Evolutionary conservation across 1,140 invertebrate species (phyloP).

Genomic region (Elymnias hypermnestra): DNA sequence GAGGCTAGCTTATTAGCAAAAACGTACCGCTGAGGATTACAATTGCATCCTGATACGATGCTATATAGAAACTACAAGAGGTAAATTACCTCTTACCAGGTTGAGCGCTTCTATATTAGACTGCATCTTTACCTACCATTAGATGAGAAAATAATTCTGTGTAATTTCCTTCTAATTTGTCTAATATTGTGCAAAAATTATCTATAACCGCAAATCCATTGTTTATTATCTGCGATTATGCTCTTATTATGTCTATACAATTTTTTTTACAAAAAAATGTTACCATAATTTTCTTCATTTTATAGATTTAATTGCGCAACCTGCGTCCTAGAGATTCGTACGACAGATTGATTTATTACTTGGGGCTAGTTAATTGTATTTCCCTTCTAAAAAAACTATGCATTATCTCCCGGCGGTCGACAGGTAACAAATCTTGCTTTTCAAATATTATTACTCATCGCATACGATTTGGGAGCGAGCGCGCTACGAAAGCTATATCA

Average conservation of each 20-base stretch:
- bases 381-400: slow-evolving; percentile 58
- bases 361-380: slow-evolving; percentile 60
- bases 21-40: too few relatives aligned
- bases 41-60: too few relatives aligned
- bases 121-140: too few relatives aligned
- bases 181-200: background rate
- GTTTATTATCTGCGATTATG: background rate
- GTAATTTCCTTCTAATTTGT: too few relatives aligned
- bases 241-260: slow-evolving; percentile 40
- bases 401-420: slow-evolving; percentile 62
- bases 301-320: slow-evolving; percentile 56
- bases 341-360: slow-evolving; percentile 58
- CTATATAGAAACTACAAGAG: too few relatives aligned
- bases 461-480: slow-evolving; percentile 69
- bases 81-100: too few relatives aligned
- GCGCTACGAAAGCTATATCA: slow-evolving; percentile 71
- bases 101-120: too few relatives aligned
- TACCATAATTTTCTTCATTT: slow-evolving; percentile 47
- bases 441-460: slow-evolving; percentile 75
- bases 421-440: slow-evolving; percentile 74
- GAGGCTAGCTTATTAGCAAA: too few relatives aligned
- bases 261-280: slow-evolving; percentile 22
- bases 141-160: too few relatives aligned
- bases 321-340: slow-evolving; percentile 39
- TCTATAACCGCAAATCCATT: background rate